Percentiles rank a stretch among this genome's conserved stretches.
Conservation (phyloP, 2,113 vertebrate species). For the Hippocampus comes region DNA sequence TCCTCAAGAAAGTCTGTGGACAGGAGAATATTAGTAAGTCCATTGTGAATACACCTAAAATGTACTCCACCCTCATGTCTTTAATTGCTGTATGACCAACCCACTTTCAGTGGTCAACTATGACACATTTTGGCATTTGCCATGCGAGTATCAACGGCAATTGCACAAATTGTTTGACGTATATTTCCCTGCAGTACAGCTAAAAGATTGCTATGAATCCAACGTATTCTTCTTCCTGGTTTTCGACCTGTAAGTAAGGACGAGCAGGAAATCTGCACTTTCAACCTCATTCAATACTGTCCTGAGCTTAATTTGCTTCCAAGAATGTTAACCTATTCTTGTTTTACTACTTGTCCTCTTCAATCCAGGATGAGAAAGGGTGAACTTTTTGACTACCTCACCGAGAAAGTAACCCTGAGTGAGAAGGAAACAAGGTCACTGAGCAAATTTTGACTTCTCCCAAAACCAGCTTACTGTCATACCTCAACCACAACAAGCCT, state of each 20-base stretch:
- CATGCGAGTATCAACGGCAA: not conserved
- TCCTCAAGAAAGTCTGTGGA: constrained; percentile 87
- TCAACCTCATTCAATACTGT: not conserved
- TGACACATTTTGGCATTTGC: not conserved
- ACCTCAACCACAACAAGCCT: not conserved
- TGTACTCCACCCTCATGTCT: not conserved
- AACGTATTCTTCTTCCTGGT: constrained; percentile 95
- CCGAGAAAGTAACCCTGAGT: constrained; percentile 91
- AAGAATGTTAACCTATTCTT: not conserved
- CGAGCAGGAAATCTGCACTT: not conserved
- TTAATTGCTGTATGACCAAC: not conserved
- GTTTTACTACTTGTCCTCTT: constrained; percentile 9
- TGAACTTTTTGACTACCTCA: constrained; percentile 98
- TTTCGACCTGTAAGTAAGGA: constrained; percentile 91
- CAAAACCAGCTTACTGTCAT: not conserved
- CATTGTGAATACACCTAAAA: not conserved
- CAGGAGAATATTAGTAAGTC: constrained; percentile 89
- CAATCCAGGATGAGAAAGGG: constrained; percentile 89
- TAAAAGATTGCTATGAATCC: constrained; percentile 93
- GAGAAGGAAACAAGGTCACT: constrained; percentile 94
- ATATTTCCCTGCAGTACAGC: constrained; percentile 80
- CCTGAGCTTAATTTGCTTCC: not conserved
- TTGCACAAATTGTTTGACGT: not conserved
- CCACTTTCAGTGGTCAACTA: not conserved
- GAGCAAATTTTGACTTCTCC: not conserved